Percentiles rank a stretch among this genome's conserved stretches.
Evolutionary conservation across 1,140 invertebrate genomes (phyloP).

Genomic region (Sitodiplosis mosellana): DNA sequence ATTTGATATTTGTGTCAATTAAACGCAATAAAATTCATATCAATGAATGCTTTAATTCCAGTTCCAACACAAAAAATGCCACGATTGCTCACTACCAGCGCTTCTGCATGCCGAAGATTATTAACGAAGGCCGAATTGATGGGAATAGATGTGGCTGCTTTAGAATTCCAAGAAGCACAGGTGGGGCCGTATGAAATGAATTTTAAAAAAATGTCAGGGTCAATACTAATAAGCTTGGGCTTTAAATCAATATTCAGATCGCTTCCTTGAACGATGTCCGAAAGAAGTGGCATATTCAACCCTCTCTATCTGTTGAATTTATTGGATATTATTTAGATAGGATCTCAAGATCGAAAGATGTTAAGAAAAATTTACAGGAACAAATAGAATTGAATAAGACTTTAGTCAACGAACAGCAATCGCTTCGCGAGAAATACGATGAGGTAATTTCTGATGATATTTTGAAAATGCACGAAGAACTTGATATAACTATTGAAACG

Average conservation of each 20-base stretch:
- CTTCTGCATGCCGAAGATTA: slow-evolving; percentile 68
- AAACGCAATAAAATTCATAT: background rate
- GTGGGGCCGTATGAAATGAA: slow-evolving; percentile 8
- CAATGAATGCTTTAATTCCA: slow-evolving; percentile 19
- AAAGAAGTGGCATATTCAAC: slow-evolving; percentile 85
- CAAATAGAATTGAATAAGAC: slow-evolving; percentile 55
- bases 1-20: background rate
- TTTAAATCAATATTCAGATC: slow-evolving; percentile 24
- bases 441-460: slow-evolving; percentile 31
- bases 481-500: too few species aligned
- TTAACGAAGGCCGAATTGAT: slow-evolving; percentile 75
- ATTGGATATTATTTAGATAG: slow-evolving; percentile 85
- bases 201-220: too few species aligned
- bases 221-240: background rate
- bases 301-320: slow-evolving; percentile 84
- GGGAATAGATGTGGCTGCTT: slow-evolving; percentile 60
- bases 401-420: slow-evolving; percentile 49
- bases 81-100: slow-evolving; percentile 71
- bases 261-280: slow-evolving; percentile 63
- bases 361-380: slow-evolving; percentile 57
- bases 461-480: too few species aligned
- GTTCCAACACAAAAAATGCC: slow-evolving; percentile 90
- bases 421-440: slow-evolving; percentile 58
- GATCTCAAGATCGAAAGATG: slow-evolving; percentile 52
- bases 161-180: slow-evolving; percentile 65